These are phyloP conservation scores for Macrosteles quadrilineatus DNA, from an alignment of 1,140 invertebrate genomes.

Conservation along the genomic window DNA sequence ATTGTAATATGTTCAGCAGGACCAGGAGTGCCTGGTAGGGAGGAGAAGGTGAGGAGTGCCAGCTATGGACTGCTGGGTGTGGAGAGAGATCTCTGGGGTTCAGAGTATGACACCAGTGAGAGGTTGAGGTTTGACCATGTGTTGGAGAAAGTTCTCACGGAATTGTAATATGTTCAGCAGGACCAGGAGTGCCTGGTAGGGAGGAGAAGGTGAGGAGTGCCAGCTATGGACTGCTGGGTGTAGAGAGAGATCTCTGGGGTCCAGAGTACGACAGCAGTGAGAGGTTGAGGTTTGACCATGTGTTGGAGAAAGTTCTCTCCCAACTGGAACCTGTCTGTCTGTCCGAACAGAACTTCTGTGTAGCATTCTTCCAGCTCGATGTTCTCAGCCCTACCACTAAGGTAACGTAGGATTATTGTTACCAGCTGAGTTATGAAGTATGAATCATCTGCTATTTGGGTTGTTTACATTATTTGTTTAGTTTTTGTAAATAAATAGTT, in stretches of 20 bases:
- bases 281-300: constrained; percentile 64
- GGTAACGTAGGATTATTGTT: too few species aligned
- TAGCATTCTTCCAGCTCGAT: constrained; percentile 89
- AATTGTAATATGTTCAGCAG: too few species aligned
- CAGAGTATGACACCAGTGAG: constrained; percentile 58
- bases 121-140: constrained; percentile 67
- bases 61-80: constrained; percentile 55
- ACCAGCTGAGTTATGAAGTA: too few species aligned
- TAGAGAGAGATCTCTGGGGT: constrained; percentile 61
- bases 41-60: constrained; percentile 28
- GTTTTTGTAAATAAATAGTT: too few species aligned
- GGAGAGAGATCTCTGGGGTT: constrained; percentile 60
- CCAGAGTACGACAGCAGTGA: constrained; percentile 58
- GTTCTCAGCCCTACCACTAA: constrained; percentile 54
- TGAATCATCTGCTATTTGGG: too few species aligned
- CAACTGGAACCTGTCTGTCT: constrained; percentile 91
- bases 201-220: constrained; percentile 29
- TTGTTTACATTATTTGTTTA: too few species aligned
- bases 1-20: constrained; percentile 76
- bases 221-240: constrained; percentile 53
- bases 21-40: background rate
- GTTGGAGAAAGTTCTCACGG: constrained; percentile 79
- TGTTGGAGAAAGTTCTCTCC: constrained; percentile 79
- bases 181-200: background rate
- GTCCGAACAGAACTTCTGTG: constrained; percentile 94